Evolutionary conservation across 2,797 vertebrate genomes (phyloP), one percentile per base, ranked within the genome.

Genomic region (Acipenser transmontanus): DNA sequence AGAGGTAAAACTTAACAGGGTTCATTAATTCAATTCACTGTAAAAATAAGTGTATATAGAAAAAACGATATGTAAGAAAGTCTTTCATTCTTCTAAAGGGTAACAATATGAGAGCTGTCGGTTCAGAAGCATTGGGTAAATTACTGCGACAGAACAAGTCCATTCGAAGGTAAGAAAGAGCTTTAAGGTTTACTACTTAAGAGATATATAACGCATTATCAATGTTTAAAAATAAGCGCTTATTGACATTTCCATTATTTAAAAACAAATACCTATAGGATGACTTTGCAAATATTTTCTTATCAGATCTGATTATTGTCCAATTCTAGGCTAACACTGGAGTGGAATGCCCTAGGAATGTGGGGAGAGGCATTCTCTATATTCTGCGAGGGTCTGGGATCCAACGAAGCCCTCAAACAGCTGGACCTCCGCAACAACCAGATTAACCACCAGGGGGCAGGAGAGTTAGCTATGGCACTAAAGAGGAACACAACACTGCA

Each of bases 401-500:
- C 82, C 72, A 98, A 93, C 67, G 52, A 20, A 10, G 49, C 11
- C 11, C 86, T 99, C 48, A 84, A 65, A 6, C 85, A 76, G 14
- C 87, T 99, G 17, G 96, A 99, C 81, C 87, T 98, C 59, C 94
- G 96, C 68, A 98, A 95, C 74, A 99, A 98, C 75, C 95, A 98
- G 82, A 93, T 99, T 79, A 94, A 82, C 85, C 96, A 97, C 73
- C 87, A 88, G 14, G 97, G 95, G 10, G 94, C 93, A 0, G 86
- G 84, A 50, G 91, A 93, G 69, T 86, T 99, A 10, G 88, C 91
- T 1, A n/a, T 86, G 71, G 91, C 93, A 1, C 82, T 99, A 65
- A 87, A 85, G 76, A 77, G 74, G 52, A 97, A 97, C 50, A 6
- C 65, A 68, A 78, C 72, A 1, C 81, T 99, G 47, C 87, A 91